A percentile compares a stretch with the other conserved stretches of the same genome.
Conservation (phyloP, 1,140 invertebrate genomes). For the Mamestra configurata region DNA sequence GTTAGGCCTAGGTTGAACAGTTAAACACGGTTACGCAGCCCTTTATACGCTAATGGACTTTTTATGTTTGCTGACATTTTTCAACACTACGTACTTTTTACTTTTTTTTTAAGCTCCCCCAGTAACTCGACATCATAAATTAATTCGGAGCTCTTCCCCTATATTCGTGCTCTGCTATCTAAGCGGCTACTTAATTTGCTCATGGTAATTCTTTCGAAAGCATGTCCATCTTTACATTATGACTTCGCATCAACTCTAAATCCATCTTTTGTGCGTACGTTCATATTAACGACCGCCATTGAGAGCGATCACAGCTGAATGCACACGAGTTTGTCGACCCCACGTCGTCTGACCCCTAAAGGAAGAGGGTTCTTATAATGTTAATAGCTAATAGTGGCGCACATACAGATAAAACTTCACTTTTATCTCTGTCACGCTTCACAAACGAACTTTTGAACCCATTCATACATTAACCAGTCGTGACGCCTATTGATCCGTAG, state of each 20-base stretch:
- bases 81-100: conserved; percentile 42
- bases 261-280: conserved; percentile 53
- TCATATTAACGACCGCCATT: conserved; percentile 57
- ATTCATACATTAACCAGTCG: conserved; percentile 54
- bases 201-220: conserved; percentile 44
- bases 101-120: conserved; percentile 30
- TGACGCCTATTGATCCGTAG: conserved; percentile 23
- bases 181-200: conserved; percentile 35
- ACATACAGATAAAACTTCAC: conserved; percentile 63
- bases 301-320: conserved; percentile 66
- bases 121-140: conserved; percentile 40
- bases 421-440: conserved; percentile 77
- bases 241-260: conserved; percentile 50
- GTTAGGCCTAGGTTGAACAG: conserved; percentile 47
- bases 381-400: conserved; percentile 70
- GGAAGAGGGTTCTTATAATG: conserved; percentile 76
- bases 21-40: conserved; percentile 16
- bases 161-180: conserved; percentile 23
- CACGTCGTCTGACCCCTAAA: conserved; percentile 70
- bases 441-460: conserved; percentile 55
- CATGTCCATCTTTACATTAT: neutral
- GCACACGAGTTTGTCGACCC: conserved; percentile 76
- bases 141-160: conserved; percentile 48
- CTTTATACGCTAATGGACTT: conserved; percentile 60
- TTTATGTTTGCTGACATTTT: conserved; percentile 62